Evolutionary conservation across 2,797 vertebrate genomes (phyloP).

Genomic region (Erethizon dorsatum): DNA sequence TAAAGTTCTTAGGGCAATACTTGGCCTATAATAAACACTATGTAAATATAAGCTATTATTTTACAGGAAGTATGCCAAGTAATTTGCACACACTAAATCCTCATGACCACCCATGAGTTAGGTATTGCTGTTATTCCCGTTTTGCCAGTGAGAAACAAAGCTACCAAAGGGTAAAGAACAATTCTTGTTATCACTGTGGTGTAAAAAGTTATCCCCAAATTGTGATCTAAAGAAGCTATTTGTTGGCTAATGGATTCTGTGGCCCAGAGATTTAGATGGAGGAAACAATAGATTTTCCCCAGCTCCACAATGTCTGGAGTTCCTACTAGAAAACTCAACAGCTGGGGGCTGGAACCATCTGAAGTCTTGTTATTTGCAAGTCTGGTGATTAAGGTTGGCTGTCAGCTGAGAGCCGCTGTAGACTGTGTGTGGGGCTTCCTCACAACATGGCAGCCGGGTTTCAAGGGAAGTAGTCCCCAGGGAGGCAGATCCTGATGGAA

Average conservation of each 20-base stretch:
- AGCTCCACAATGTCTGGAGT: background rate
- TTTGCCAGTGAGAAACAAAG: background rate
- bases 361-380: no score
- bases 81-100: background rate
- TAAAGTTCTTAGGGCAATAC: background rate
- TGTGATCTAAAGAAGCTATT: background rate
- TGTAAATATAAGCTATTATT: background rate
- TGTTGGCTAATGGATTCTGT: background rate
- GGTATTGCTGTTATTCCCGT: background rate
- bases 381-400: background rate
- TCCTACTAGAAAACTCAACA: background rate
- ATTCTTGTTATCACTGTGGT: background rate
- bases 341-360: background rate
- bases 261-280: background rate
- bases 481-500: background rate
- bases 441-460: background rate
- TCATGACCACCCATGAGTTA: background rate
- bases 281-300: background rate
- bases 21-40: background rate
- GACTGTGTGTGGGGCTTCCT: background rate
- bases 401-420: background rate
- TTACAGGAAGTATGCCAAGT: background rate
- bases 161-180: background rate
- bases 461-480: background rate
- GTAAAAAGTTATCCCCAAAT: background rate